Conservation (phyloP, 1,140 invertebrate genomes). For the Zaprionus capensis region DNA sequence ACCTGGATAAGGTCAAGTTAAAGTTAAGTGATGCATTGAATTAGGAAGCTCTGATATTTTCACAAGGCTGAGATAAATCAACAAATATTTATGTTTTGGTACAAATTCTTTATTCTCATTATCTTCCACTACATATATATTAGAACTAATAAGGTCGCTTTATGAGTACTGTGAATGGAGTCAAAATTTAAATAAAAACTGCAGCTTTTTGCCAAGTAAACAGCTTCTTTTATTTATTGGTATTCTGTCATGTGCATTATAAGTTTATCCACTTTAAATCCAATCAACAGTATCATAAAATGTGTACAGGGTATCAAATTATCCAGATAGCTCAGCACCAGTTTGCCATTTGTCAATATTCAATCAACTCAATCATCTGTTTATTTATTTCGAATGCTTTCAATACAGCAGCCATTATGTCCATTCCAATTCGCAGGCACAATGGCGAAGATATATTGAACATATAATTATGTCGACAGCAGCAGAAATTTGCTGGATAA, state of each 20-base stretch:
- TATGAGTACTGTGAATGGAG: too few species aligned
- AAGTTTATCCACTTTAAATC: too few species aligned
- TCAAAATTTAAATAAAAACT: too few species aligned
- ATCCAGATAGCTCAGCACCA: background rate
- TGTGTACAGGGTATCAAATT: background rate
- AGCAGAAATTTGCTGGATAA: slow-evolving; percentile 2
- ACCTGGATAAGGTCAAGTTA: background rate
- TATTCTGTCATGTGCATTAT: too few species aligned
- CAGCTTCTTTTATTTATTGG: too few species aligned
- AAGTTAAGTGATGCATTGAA: background rate
- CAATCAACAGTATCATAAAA: too few species aligned
- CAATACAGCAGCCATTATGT: background rate
- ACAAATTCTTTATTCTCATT: too few species aligned
- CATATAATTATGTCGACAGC: slow-evolving; percentile 31
- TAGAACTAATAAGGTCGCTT: too few species aligned
- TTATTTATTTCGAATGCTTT: background rate
- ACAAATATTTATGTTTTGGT: too few species aligned
- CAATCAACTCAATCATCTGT: background rate
- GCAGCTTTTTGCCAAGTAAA: too few species aligned
- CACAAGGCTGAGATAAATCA: background rate
- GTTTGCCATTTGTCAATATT: background rate
- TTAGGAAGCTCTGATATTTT: background rate
- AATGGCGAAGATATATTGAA: slow-evolving; percentile 8
- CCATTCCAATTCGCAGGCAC: slow-evolving; percentile 2
- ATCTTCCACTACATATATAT: too few species aligned